phyloP scores from a whole-genome alignment of 2,888 invertebrate genomes.

The Luffia ferchaultella region DNA sequence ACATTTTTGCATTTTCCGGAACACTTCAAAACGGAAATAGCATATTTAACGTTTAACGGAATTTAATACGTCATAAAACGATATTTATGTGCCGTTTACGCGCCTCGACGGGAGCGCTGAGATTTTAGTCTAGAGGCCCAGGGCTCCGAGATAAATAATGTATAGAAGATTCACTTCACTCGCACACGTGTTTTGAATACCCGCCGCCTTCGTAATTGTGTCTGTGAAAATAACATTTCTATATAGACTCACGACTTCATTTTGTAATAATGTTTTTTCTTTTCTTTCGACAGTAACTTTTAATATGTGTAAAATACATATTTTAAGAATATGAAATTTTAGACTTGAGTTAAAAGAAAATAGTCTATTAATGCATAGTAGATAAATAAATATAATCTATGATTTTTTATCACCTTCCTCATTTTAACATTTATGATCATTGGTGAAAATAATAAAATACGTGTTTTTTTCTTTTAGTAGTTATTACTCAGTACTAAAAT shows the following conservation, averaged over 20 bases:
- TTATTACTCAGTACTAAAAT: too few relatives aligned
- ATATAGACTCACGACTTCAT: background rate
- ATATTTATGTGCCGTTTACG: slow-evolving; percentile 50
- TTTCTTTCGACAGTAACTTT: too few relatives aligned
- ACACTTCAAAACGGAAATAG: slow-evolving; percentile 42
- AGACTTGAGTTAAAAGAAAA: too few relatives aligned
- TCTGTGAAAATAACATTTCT: background rate
- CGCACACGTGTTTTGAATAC: background rate
- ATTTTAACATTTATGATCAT: too few relatives aligned
- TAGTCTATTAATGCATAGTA: too few relatives aligned
- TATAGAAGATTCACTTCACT: background rate
- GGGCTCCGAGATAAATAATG: background rate
- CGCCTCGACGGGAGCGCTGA: slow-evolving; percentile 22
- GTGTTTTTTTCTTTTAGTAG: too few relatives aligned
- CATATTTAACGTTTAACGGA: slow-evolving; percentile 51
- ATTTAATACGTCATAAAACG: slow-evolving; percentile 57
- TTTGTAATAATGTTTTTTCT: too few relatives aligned
- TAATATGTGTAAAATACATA: too few relatives aligned
- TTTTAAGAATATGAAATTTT: too few relatives aligned
- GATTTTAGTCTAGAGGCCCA: slow-evolving; percentile 31
- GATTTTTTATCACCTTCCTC: too few relatives aligned
- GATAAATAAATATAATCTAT: too few relatives aligned
- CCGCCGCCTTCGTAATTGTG: background rate
- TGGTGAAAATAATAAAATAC: too few relatives aligned
- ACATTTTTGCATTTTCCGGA: slow-evolving; percentile 16